phyloP scores from a whole-genome alignment of 1,140 invertebrate genomes.

The Plodia interpunctella region DNA sequence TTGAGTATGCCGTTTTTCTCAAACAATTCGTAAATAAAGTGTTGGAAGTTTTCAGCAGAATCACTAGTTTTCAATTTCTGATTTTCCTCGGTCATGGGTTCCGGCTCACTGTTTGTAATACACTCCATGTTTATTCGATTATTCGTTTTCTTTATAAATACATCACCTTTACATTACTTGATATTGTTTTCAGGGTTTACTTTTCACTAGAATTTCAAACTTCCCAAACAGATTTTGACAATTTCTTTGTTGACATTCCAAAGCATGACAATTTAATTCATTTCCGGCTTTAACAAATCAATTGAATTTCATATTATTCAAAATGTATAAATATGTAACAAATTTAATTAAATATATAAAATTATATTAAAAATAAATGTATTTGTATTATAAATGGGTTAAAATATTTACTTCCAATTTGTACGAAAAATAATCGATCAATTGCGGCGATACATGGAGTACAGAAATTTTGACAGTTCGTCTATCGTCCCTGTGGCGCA shows the following conservation, averaged over 20 bases:
- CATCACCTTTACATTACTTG: neutral
- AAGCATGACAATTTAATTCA: constrained; percentile 18
- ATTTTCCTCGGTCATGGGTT: constrained; percentile 12
- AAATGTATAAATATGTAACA: no score
- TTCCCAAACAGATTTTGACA: constrained; percentile 48
- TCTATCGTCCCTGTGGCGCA: constrained; percentile 67
- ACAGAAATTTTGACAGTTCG: constrained; percentile 21
- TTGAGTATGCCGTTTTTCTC: constrained; percentile 77
- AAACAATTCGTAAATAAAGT: constrained; percentile 75
- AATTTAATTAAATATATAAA: no score
- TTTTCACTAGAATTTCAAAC: constrained; percentile 46
- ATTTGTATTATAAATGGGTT: no score
- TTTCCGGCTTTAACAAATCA: constrained; percentile 2
- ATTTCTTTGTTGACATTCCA: constrained; percentile 52
- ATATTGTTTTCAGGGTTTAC: constrained; percentile 10
- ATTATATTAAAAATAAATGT: no score
- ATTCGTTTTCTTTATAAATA: neutral
- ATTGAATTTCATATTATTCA: no score
- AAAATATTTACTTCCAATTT: no score
- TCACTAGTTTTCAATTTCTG: constrained; percentile 28
- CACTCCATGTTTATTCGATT: constrained; percentile 26
- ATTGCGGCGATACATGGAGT: neutral
- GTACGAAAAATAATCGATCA: no score
- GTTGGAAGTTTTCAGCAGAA: constrained; percentile 76
- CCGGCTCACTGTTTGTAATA: constrained; percentile 6